Evolutionary conservation across 2,113 vertebrate species (phyloP).

Genomic region (Zosterops japonicus): DNA sequence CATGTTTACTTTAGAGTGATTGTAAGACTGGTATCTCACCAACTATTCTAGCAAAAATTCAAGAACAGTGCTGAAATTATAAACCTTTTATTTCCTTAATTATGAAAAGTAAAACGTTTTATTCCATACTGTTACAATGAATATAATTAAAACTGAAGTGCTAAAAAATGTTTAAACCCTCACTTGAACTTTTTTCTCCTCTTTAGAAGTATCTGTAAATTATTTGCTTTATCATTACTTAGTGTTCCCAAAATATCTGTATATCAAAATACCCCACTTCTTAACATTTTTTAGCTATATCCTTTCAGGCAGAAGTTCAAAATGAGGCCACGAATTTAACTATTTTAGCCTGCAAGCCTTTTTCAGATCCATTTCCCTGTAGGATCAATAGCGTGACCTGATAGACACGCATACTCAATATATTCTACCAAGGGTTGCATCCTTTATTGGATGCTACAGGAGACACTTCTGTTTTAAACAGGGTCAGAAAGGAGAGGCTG

Average conservation of each 20-base stretch:
- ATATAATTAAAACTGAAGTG: background rate
- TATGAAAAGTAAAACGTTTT: background rate
- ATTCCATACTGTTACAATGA: background rate
- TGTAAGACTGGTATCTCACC: background rate
- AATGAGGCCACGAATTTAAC: background rate
- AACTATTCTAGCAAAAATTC: background rate
- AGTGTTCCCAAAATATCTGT: background rate
- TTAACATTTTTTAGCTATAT: background rate
- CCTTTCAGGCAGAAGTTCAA: background rate
- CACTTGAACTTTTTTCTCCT: background rate
- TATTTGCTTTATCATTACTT: background rate
- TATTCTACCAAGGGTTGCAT: background rate
- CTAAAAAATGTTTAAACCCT: background rate
- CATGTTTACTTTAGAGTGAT: background rate
- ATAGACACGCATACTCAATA: background rate
- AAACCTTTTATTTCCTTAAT: background rate
- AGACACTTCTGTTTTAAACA: background rate
- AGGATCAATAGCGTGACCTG: background rate
- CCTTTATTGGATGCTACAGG: background rate
- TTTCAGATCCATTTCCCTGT: background rate
- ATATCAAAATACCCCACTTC: background rate
- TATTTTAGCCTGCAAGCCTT: background rate
- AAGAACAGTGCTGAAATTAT: background rate
- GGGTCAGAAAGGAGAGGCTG: background rate
- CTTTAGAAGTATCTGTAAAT: background rate